A percentile compares a stretch with the other conserved stretches of the same genome.
These are phyloP conservation scores for Thymelicus acteon DNA, from an alignment of 2,888 invertebrate genomes.

Conservation along the genomic window DNA sequence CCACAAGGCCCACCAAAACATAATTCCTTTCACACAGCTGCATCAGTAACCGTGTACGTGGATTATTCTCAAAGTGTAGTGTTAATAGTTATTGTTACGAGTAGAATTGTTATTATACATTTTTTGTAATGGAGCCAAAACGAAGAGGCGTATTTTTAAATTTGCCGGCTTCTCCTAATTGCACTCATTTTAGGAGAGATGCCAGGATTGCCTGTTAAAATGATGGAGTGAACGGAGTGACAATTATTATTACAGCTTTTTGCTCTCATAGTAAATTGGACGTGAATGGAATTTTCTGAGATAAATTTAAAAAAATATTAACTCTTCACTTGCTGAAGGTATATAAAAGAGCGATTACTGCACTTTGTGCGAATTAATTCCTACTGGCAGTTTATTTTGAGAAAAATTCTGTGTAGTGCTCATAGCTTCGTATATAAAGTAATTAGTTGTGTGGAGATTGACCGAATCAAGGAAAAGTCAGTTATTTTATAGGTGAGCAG, in stretches of 20 bases:
- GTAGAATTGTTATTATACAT: constrained; percentile 66
- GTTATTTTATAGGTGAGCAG: neutral
- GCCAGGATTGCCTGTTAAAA: constrained; percentile 28
- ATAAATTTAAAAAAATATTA: constrained; percentile 4
- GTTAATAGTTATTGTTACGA: constrained; percentile 71
- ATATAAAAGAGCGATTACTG: neutral
- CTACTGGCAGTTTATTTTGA: too few species aligned
- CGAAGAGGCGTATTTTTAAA: constrained; percentile 39
- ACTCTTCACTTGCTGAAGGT: neutral
- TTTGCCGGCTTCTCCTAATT: constrained; percentile 35
- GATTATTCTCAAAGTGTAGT: constrained; percentile 49
- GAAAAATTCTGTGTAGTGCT: too few species aligned
- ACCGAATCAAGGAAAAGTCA: neutral
- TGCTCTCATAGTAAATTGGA: constrained; percentile 9
- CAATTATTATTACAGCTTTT: constrained; percentile 25
- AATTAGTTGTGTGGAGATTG: too few species aligned
- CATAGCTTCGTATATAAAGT: too few species aligned
- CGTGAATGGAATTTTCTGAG: neutral
- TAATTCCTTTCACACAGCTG: neutral
- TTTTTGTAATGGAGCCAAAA: constrained; percentile 71
- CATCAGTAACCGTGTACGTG: constrained; percentile 19
- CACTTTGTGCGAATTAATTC: too few species aligned
- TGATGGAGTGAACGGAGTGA: constrained; percentile 30
- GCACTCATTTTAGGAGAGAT: constrained; percentile 34
- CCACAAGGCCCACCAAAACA: neutral